Evolutionary conservation across 2,888 invertebrate species (phyloP).

Genomic region (Escarpia spicata): DNA sequence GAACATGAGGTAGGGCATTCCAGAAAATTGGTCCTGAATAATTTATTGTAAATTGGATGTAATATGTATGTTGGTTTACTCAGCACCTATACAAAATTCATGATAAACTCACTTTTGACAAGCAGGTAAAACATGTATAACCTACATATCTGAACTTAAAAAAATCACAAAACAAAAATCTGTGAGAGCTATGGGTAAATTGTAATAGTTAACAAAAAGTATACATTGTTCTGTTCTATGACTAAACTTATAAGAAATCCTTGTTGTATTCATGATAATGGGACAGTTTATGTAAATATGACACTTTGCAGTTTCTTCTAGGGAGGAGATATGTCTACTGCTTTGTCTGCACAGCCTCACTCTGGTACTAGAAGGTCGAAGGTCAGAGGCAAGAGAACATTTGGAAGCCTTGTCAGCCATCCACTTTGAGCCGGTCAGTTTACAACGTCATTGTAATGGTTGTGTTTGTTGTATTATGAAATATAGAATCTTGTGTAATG

Average conservation of each 20-base stretch:
- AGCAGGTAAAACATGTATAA: too few species aligned
- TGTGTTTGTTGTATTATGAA: neutral
- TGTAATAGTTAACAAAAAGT: neutral
- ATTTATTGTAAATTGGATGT: too few species aligned
- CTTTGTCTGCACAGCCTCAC: constrained; percentile 3
- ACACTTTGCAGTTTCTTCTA: neutral
- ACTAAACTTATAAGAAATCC: neutral
- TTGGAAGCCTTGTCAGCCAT: neutral
- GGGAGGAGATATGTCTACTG: neutral
- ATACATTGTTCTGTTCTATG: neutral
- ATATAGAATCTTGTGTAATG: neutral
- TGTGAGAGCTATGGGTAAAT: too few species aligned
- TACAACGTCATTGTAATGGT: neutral
- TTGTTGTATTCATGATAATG: neutral
- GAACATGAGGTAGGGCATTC: too few species aligned
- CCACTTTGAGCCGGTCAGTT: neutral
- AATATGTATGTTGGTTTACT: too few species aligned
- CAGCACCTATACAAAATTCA: too few species aligned
- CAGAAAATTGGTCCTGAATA: too few species aligned
- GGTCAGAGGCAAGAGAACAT: neutral
- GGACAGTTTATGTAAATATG: neutral
- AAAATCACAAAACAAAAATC: too few species aligned
- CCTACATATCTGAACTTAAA: too few species aligned
- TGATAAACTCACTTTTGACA: too few species aligned
- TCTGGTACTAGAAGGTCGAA: neutral